Evolutionary conservation across 1,140 invertebrate genomes (phyloP), one percentile per base, ranked within the genome.

Genomic region (Brachionus sp.): DNA sequence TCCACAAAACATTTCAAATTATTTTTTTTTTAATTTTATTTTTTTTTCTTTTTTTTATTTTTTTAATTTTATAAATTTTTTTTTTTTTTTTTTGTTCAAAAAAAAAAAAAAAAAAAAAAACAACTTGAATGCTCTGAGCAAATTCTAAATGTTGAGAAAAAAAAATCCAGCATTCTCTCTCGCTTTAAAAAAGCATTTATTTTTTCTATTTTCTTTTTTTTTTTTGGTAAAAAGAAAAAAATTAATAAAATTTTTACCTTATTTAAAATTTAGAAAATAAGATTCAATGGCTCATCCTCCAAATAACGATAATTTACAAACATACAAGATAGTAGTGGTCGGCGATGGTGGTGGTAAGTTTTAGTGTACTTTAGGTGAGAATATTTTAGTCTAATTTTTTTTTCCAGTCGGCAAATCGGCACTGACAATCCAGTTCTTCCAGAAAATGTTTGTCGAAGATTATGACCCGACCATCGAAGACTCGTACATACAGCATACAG

Each of bases 281-380:
- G 16, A 75, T n/a, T 9, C 5, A 35, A 80, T 80, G 77, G 50
- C 77, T 57, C 77, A 80, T 66, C 82, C 82, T 44, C 66, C 82
- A 23, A 75, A 73, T 68, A 93, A 93, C 75, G 93, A 94, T 86
- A 94, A 94, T 87, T 90, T 94, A 80, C 92, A 93, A 53, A 94
- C 93, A 84, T 94, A 94, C 85, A 95, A 95, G 88, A 87, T 95
- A 84, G 94, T 96, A 50, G 94, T 96, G 33, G 94, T 96, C 37
- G 95, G 94, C 12, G 94, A 95, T 90, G 94, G 90, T 86, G 94
- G 87, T 92, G 93, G 66, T 70, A 70, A 70, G 66, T 66, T 13
- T 23, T 4, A 16, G 35, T 12, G n/a, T 7, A 12, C 33, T 37
- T 39, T 19, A 3, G 5, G 35, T 3, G 6, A 12, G 33, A 39